phyloP scores from a whole-genome alignment of 2,888 invertebrate genomes.

The Scelioninae gen. 1 region DNA sequence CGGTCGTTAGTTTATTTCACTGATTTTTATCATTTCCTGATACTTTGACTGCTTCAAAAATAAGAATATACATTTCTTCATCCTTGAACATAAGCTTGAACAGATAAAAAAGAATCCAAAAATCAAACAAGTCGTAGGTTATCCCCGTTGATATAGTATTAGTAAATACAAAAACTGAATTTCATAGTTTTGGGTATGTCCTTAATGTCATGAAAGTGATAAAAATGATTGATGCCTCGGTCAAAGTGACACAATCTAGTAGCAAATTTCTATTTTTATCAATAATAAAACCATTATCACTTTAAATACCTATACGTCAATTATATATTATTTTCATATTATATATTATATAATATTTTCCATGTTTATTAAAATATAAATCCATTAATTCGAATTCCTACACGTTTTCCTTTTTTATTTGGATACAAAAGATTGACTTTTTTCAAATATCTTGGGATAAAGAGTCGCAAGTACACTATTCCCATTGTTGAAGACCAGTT shows the following conservation, averaged over 20 bases:
- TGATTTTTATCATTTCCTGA: constrained; percentile 51
- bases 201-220: constrained; percentile 41
- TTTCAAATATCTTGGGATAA: neutral
- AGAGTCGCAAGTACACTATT: neutral
- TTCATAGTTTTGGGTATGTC: constrained; percentile 31
- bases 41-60: constrained; percentile 31
- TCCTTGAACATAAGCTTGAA: constrained; percentile 18
- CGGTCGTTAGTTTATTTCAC: constrained; percentile 50
- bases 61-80: constrained; percentile 32
- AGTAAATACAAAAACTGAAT: constrained; percentile 40
- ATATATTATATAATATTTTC: no score
- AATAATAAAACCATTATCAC: neutral
- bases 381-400: no score
- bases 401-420: constrained; percentile 4
- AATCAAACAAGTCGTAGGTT: constrained; percentile 24
- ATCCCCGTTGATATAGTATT: constrained; percentile 27
- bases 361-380: neutral
- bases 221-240: constrained; percentile 45
- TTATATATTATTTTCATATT: no score
- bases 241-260: constrained; percentile 14
- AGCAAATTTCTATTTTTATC: constrained; percentile 6
- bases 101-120: constrained; percentile 43
- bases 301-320: no score
- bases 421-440: constrained; percentile 9
- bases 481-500: constrained; percentile 8